Conservation (phyloP, 1,140 invertebrate genomes). For the Procambarus clarkii region DNA sequence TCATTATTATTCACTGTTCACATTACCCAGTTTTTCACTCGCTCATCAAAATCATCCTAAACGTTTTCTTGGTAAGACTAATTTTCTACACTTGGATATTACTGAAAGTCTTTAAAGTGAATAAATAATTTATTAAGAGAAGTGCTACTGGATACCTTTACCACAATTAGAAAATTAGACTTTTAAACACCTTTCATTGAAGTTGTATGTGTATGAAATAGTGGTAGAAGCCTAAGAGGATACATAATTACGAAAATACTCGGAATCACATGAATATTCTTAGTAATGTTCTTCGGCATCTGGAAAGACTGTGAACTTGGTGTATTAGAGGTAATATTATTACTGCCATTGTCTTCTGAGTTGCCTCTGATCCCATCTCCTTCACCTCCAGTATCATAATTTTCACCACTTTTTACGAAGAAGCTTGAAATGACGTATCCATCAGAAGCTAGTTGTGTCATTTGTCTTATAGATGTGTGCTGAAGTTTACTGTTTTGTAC, state of each 20-base stretch:
- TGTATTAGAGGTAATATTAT: background rate
- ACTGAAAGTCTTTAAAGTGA: background rate
- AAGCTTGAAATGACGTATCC: background rate
- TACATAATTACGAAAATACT: background rate
- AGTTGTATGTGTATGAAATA: background rate
- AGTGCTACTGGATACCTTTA: background rate
- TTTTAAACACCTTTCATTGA: background rate
- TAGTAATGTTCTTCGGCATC: no score
- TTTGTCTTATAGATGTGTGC: no score
- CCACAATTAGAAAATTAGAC: background rate
- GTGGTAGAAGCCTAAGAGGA: background rate
- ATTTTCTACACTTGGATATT: no score
- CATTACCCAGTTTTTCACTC: no score
- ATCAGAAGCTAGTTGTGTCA: background rate
- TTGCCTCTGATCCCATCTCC: background rate
- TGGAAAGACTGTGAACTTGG: no score
- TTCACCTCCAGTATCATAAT: background rate
- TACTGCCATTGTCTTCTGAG: background rate
- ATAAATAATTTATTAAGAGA: background rate
- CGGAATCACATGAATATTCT: background rate
- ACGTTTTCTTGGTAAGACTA: no score
- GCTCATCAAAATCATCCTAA: no score
- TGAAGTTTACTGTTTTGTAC: background rate
- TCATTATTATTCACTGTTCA: no score
- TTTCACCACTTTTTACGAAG: background rate